A percentile compares a stretch with the other conserved stretches of the same genome.
Evolutionary conservation across 2,888 invertebrate genomes (phyloP).

Genomic region (Heliconius erato): DNA sequence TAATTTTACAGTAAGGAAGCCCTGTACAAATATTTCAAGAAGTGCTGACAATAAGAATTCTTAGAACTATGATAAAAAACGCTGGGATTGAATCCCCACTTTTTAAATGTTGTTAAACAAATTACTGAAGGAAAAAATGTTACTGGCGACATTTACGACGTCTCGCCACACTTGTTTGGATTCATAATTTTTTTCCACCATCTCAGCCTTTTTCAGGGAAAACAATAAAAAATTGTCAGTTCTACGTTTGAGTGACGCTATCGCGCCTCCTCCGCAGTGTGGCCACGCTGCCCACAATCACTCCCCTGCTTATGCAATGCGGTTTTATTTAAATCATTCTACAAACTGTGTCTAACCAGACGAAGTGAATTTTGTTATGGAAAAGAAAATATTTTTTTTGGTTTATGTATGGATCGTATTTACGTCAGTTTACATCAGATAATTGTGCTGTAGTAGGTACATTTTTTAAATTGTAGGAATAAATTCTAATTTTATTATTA

Average conservation of each 20-base stretch:
- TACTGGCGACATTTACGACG: conserved; percentile 11
- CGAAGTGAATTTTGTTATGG: conserved; percentile 12
- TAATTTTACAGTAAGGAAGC: neutral
- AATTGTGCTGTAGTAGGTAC: no score
- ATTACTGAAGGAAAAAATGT: no score
- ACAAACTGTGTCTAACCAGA: conserved; percentile 2
- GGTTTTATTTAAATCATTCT: conserved; percentile 16
- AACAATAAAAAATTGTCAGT: neutral
- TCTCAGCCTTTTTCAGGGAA: conserved; percentile 16
- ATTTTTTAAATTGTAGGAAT: neutral
- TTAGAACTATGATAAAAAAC: neutral
- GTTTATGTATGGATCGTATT: neutral
- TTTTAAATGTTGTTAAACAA: no score
- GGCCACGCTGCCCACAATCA: conserved; percentile 3
- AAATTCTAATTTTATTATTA: no score
- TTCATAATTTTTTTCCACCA: conserved; percentile 38
- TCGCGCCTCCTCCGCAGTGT: conserved; percentile 14
- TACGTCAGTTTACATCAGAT: neutral
- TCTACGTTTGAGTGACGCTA: conserved; percentile 37
- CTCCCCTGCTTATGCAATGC: conserved; percentile 27
- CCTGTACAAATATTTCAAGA: neutral
- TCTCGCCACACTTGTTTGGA: conserved; percentile 36
- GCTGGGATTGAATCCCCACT: no score
- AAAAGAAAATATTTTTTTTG: neutral
- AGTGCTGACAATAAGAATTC: no score